Evolutionary conservation across 2,113 vertebrate species (phyloP), one percentile per base, ranked within the genome.

Genomic region (Sceloporus undulatus): DNA sequence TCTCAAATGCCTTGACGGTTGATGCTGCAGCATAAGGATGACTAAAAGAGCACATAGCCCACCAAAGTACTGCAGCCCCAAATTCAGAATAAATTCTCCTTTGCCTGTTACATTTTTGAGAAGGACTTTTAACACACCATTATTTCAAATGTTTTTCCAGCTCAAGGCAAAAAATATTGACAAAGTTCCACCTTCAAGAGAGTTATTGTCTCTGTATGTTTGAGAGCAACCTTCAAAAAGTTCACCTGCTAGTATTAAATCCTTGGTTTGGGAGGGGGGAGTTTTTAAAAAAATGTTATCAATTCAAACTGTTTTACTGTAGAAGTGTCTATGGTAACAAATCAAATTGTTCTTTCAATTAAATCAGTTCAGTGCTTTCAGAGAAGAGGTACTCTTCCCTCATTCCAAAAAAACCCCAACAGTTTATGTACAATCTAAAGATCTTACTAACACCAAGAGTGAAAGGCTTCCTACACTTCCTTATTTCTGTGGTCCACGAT

Each of bases 91-190:
- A 94, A 96, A 96, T 95, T 94, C 92, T 88, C 79, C 70, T 70
- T 93, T 91, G 87, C 38, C 92, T 84, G 78, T 87, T 88, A 92
- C 94, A 91, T 89, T 95, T 93, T 87, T 93, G 89, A 93, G 91
- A 91, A 84, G 92, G 90, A 89, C 91, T 94, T 62, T 91, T 92
- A 91, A 93, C 86, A 91, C 94, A 95, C 95, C 94, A 94, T 97
- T 96, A 96, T 91, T 85, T 93, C 82, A 95, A 96, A 94, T 93
- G 96, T 82, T 96, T 95, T 96, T 95, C 94, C 94, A 93, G 95
- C 96, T 96, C 92, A 92, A 94, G 95, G 95, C 95, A 96, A 95
- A 96, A 97, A 96, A 96, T 96, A 96, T 96, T 96, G 96, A 97
- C 95, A 94, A 96, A 97, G 93, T 96, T 94, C 94, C 27, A 87